Evolutionary conservation across 2,113 vertebrate genomes (phyloP), one percentile per base, ranked within the genome.

Genomic region (Tachysurus vachellii): DNA sequence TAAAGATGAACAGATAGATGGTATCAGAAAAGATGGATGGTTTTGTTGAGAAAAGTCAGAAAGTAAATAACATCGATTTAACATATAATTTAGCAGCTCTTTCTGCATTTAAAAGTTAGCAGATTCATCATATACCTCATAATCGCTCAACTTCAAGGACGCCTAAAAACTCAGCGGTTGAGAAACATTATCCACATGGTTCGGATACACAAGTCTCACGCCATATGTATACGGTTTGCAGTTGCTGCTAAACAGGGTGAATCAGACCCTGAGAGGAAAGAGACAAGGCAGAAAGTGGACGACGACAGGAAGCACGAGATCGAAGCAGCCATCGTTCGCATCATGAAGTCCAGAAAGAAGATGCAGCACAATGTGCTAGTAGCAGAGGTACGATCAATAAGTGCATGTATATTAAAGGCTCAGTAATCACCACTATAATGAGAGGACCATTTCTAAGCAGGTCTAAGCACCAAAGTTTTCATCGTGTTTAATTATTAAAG

Each of bases 311-410:
- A 99, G 93, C 98, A 99, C 73, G 98, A 99, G 94, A 99, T 99
- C 87, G 98, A 99, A 95, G 98, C 98, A 91, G 98, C 98, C 93
- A 99, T 99, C 85, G 98, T 99, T 86, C 97, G 98, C 91, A 99
- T 99, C 95, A 99, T 99, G 98, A 99, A 99, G 94, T 99, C 98
- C 90, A 97, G 99, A 87, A 99, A 99, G 97, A 99, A 99, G 95
- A 99, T 99, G 98, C 98, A 99, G 89, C 98, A 99, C 95, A 99
- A 99, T 16, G 96, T 99, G 87, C 94, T 99, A 92, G 98, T 99
- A 95, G 97, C 98, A 95, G 98, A 99, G 98, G 98, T 99, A 90
- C 92, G 90, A 82, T 85, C 53, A 56, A 47, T 36, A 6, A 56
- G 16, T 83, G 50, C n/a, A 1, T 21, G 36, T 0, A 0, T 80